These are phyloP conservation scores for Gymnocheta viridis DNA, from an alignment of 2,888 invertebrate genomes.

Conservation along the genomic window DNA sequence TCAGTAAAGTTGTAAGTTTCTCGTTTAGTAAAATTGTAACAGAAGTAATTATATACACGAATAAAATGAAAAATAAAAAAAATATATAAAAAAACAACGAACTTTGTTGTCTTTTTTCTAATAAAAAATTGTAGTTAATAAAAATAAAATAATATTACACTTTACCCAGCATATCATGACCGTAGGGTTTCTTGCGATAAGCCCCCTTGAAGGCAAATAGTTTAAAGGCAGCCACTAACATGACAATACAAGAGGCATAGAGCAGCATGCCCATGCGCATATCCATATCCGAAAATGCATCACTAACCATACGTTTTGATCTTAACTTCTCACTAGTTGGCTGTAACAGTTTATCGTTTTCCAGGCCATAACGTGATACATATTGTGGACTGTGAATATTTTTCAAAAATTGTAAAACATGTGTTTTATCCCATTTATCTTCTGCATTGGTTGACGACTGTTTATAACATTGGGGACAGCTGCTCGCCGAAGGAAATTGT, in stretches of 20 bases:
- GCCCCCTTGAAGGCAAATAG: too few relatives aligned
- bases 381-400: conserved; percentile 79
- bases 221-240: too few relatives aligned
- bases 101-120: too few relatives aligned
- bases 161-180: too few relatives aligned
- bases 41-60: too few relatives aligned
- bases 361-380: conserved; percentile 78
- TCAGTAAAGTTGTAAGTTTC: too few relatives aligned
- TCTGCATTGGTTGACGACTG: conserved; percentile 62
- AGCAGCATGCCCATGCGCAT: conserved; percentile 89
- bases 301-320: conserved; percentile 78
- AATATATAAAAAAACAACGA: too few relatives aligned
- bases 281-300: conserved; percentile 83
- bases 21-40: too few relatives aligned
- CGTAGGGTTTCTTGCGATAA: too few relatives aligned
- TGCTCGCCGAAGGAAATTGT: conserved; percentile 89
- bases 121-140: too few relatives aligned
- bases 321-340: conserved; percentile 75
- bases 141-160: too few relatives aligned
- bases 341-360: conserved; percentile 75
- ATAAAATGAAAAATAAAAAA: too few relatives aligned
- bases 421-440: conserved; percentile 78
- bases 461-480: conserved; percentile 87
- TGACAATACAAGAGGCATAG: conserved; percentile 88
- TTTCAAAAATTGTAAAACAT: conserved; percentile 79